Base-by-base conservation (phyloP, 2,797 vertebrate genomes). In the Petrocephalus schoutedeni region DNA sequence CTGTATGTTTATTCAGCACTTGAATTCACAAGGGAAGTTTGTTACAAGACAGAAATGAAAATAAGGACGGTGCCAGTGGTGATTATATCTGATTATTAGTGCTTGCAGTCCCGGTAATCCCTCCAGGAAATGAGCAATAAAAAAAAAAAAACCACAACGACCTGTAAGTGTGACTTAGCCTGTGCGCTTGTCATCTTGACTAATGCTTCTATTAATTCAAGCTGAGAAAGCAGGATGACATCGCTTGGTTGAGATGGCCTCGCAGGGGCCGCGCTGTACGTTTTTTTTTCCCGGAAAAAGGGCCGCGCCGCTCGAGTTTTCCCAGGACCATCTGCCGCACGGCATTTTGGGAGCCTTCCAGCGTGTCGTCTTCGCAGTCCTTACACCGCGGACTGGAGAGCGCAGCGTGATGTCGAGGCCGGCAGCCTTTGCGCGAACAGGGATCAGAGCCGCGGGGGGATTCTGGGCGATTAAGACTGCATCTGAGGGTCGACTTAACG, bases 161-260 rank as follows among this genome's bases (percentile, higher is more conserved):
- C 88, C 87, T 59, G 87, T 51, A 86, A 58, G 89, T 89, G 87
- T 87, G 87, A 85, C 86, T 74, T 89, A 89, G 90, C 91, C 91
- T 89, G 64, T 89, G 87, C 90, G 88, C 80, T 1, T 91, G 91
- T 90, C 92, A 92, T 91, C 91, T 92, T 95, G 94, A 95, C 93
- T 92, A 94, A 95, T 94, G 92, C 88, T 91, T 92, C 91, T 89
- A 93, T 95, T 94, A 93, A 90, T 89, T 86, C 41, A 74, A 88
- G 90, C 91, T 92, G 86, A 91, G 84, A 91, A 92, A 86, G 59
- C 83, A 77, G 5, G 64, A 88, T 86, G 89, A 85, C 89, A 61
- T 89, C 86, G 84, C 89, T 86, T 80, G 71, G 85, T 91, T 85
- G 87, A 71, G 89, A 49, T 57, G 87, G 58, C 86, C 88, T 87